phyloP scores from a whole-genome alignment of 2,797 vertebrate genomes.

The Taeniopygia guttata region DNA sequence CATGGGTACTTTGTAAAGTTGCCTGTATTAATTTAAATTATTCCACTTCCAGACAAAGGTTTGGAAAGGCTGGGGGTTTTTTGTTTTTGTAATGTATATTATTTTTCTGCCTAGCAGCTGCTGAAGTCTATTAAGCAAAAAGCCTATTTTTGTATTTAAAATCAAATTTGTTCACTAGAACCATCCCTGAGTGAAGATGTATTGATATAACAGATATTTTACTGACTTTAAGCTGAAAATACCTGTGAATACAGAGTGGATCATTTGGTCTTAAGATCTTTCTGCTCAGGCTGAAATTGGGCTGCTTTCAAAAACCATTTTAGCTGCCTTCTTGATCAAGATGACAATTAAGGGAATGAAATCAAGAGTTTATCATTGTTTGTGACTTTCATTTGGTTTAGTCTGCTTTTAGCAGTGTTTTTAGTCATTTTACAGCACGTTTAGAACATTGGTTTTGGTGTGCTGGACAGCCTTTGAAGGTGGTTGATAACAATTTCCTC shows the following conservation, averaged over 20 bases:
- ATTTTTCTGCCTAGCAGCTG: background rate
- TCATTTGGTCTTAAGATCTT: background rate
- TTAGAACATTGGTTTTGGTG: background rate
- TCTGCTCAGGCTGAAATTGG: background rate
- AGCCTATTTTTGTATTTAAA: background rate
- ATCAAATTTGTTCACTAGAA: background rate
- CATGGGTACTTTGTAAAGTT: fast-evolving
- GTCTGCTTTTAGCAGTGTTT: background rate
- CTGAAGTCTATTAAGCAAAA: background rate
- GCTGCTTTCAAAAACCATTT: background rate
- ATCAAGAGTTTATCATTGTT: background rate
- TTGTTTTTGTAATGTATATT: background rate
- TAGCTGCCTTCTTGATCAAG: background rate
- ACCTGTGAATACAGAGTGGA: background rate
- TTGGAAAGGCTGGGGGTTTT: background rate
- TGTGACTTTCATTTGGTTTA: background rate
- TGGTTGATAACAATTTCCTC: background rate
- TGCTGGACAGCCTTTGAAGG: background rate
- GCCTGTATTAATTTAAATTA: background rate
- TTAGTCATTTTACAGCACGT: background rate
- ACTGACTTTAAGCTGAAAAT: background rate
- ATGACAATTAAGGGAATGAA: background rate
- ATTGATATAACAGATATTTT: background rate
- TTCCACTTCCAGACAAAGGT: background rate
- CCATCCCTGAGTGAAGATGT: background rate